Base-by-base conservation (phyloP, 2,113 vertebrate genomes). In the Solenodon paradoxus region DNA sequence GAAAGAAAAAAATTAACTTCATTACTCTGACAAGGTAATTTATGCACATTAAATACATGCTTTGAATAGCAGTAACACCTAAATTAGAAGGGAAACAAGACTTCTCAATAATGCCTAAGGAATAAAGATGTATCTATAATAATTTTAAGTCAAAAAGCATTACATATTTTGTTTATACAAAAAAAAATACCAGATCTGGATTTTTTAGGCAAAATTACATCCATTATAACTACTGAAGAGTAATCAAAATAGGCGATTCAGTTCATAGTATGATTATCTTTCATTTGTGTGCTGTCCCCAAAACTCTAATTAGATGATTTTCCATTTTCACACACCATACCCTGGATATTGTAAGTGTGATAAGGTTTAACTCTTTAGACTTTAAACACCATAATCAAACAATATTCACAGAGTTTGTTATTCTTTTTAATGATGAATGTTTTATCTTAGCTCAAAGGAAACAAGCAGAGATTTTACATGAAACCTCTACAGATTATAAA, bases 1-100 rank as follows among this genome's bases (percentile, higher is more conserved):
- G 24, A 16, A 95, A 93, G 94, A 92, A 81, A 75, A 97, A 96
- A 97, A 95, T 86, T 94, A 80, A 88, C 64, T 92, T 84, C 92
- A 96, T 49, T 91, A 59, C 69, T 98, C 92, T 97, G 79, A 97
- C 80, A 96, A 95, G 79, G 81, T 97, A 78, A 94, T 95, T 69
- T 42, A 97, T 90, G 88, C 96, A 96, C 96, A 89, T 95, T 93
- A 97, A 97, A 97, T 95, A 88, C 64, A 68, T 49, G 68, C 79
- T 84, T 30, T 92, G 71, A 98, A 88, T 9, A 74, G 78, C 13
- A 40, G 79, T 94, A 72, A 96, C 92, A 88, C 35, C 66, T 95
- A 97, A 97, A 97, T 95, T 97, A 59, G 69, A 61, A 96, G 97
- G 69, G 22, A 83, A 82, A 59, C 81, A 94, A 94, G 93, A 17